Base-by-base conservation (phyloP, 1,140 invertebrate genomes). In the Papilio helenus region DNA sequence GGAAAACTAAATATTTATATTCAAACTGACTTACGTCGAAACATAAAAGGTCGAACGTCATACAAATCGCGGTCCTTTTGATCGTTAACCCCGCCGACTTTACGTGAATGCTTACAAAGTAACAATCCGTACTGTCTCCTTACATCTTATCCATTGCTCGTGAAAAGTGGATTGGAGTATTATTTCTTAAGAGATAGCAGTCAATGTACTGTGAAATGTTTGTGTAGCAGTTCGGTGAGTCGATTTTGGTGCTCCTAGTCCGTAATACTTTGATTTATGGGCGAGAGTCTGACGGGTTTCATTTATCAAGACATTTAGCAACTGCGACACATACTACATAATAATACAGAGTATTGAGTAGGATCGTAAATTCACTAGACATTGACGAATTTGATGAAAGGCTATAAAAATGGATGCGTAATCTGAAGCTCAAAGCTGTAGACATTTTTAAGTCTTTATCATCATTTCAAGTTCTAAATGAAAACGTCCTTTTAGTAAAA, bases 271-370 rank as follows among this genome's bases (percentile, higher is more conserved):
- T 88, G 88, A 89, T 89, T 88, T 88, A 89, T 88, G 81, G 80
- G 76, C 77, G 77, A 82, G 83, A 84, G 84, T 85, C 86, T 84
- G 86, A 87, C 79, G 82, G 81, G 82, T 82, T 84, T 89, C 86
- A 86, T 90, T 90, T 89, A 89, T 90, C 87, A 89, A 81, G 79
- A 86, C 83, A 87, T 89, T 87, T 87, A 88, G 82, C 81, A 82
- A 80, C 80, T 82, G 76, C 86, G 81, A 79, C 72, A 87, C 80
- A 88, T 83, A 88, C 88, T 77, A 61, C 58, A 88, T 82, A 85
- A 84, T 89, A 87, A 86, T 88, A 84, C 79, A 85, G 80, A 80
- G 79, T 85, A 85, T 87, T 87, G 85, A 76, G 82, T 81, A 79
- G 80, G 79, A 88, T 82, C 85, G 82, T 86, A 86, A 86, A 87